Percentiles rank a stretch among this genome's conserved stretches.
phyloP scores from a whole-genome alignment of 2,797 vertebrate species.

The Myripristis jacobus region DNA sequence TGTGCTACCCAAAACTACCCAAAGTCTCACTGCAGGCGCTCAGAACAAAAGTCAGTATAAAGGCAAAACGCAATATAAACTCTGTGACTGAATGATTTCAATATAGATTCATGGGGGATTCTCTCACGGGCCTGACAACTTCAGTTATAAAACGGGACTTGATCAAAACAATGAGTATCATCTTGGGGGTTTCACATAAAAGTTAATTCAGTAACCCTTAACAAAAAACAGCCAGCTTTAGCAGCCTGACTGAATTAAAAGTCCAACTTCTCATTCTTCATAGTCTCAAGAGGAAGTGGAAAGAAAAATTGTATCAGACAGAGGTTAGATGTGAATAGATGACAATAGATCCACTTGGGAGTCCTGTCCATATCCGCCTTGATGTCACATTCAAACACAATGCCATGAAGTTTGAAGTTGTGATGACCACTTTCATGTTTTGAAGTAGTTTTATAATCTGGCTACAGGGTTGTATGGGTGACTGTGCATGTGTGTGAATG shows the following conservation, averaged over 20 bases:
- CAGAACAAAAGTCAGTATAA: neutral
- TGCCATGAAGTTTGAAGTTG: neutral
- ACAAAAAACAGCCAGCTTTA: neutral
- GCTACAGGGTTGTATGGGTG: neutral
- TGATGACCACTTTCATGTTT: conserved; percentile 1
- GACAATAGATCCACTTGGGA: neutral
- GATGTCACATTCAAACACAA: conserved; percentile 7
- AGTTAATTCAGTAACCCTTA: conserved; percentile 1
- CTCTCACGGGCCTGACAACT: neutral
- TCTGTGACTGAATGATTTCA: neutral
- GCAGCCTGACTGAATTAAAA: conserved; percentile 17
- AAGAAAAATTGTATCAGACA: neutral
- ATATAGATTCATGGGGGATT: conserved; percentile 1
- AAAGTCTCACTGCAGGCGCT: neutral
- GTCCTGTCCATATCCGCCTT: conserved; percentile 2
- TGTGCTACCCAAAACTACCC: conserved; percentile 14
- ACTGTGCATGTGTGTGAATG: neutral
- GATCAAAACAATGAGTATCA: neutral
- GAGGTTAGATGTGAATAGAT: conserved; percentile 4
- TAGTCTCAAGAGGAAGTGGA: neutral
- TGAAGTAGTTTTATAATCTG: neutral
- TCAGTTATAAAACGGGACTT: conserved; percentile 4
- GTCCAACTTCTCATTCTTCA: conserved; percentile 19
- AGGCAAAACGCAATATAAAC: neutral
- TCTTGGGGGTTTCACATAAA: conserved; percentile 6